phyloP scores from a whole-genome alignment of 2,113 vertebrate genomes.

The Eolophus roseicapilla region DNA sequence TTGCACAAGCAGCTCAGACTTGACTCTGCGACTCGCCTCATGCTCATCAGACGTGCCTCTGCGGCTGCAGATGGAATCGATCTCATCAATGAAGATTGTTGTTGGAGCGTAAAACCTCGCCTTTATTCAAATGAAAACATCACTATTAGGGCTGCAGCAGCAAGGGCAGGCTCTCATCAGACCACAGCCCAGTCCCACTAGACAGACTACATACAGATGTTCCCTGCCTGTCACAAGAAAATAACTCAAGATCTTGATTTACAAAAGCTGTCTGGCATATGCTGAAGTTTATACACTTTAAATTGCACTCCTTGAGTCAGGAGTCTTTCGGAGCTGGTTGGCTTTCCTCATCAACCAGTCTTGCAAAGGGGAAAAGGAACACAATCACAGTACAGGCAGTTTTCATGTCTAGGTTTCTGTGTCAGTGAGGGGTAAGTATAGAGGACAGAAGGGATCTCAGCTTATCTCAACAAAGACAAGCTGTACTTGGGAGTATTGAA shows the following conservation, averaged over 20 bases:
- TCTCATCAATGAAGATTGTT: conserved; percentile 85
- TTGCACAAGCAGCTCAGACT: conserved; percentile 83
- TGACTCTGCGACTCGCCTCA: conserved; percentile 84
- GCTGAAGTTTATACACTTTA: neutral
- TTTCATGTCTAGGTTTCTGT: neutral
- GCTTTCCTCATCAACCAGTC: neutral
- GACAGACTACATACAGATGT: neutral
- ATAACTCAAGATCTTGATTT: neutral
- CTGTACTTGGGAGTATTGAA: neutral
- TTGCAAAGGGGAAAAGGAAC: neutral
- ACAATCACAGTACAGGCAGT: neutral
- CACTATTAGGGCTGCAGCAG: neutral
- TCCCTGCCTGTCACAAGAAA: neutral
- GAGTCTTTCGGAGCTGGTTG: neutral
- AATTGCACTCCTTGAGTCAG: neutral
- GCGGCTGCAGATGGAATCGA: conserved; percentile 84
- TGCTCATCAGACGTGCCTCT: conserved; percentile 82
- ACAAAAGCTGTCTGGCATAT: neutral
- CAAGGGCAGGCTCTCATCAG: neutral
- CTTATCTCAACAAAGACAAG: neutral
- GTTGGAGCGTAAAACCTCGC: conserved; percentile 83
- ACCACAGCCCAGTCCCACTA: neutral
- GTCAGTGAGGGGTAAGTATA: neutral
- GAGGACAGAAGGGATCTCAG: neutral
- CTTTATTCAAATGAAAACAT: conserved; percentile 66